Evolutionary conservation across 2,113 vertebrate species (phyloP).

Genomic region (Pelecanoides urinatrix): DNA sequence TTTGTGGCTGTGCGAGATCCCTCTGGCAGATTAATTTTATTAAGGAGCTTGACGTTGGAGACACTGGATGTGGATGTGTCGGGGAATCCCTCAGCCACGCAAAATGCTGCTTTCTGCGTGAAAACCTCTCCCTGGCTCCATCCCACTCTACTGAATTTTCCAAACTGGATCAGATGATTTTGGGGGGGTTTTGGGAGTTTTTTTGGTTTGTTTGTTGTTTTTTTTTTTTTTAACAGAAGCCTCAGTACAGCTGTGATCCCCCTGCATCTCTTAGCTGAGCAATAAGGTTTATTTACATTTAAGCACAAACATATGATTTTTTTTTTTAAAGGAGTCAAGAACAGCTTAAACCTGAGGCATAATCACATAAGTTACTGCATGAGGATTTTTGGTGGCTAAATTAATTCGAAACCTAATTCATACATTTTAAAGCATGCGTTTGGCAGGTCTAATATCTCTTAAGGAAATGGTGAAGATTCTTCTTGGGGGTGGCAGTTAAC

Average conservation of each 20-base stretch:
- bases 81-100: rapidly evolving
- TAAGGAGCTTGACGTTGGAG: not conserved
- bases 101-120: not conserved
- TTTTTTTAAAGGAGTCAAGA: not conserved
- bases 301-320: not conserved
- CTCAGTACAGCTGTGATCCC: not conserved
- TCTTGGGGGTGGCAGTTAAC: not conserved
- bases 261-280: not conserved
- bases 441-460: not conserved
- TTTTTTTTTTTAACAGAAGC: not conserved
- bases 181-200: no score
- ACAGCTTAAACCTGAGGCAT: not conserved
- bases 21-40: not conserved
- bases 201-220: no score
- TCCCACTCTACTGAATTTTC: not conserved
- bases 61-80: rapidly evolving
- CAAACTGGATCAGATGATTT: not conserved
- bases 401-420: not conserved
- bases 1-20: not conserved
- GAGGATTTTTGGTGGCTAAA: not conserved
- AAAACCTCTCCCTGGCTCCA: not conserved
- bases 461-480: not conserved
- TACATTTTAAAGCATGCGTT: not conserved
- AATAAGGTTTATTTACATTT: not conserved
- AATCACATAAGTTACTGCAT: not conserved